Percentiles rank a stretch among this genome's conserved stretches.
Evolutionary conservation across 2,113 vertebrate genomes (phyloP).

Genomic region (Salvator merianae): DNA sequence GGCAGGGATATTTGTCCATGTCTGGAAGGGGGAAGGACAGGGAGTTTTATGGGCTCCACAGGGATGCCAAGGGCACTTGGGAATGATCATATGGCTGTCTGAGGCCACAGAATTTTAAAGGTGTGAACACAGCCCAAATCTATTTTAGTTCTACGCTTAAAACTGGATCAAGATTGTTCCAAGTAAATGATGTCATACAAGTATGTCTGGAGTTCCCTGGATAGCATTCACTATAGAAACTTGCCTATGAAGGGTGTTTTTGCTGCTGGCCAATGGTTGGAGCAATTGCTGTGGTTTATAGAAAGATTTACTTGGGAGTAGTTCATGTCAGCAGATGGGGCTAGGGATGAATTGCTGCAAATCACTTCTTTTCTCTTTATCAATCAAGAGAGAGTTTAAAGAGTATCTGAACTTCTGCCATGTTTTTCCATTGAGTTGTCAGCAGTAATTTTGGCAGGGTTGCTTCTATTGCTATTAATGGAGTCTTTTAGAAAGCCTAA

Average conservation of each 20-base stretch:
- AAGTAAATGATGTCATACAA: not conserved
- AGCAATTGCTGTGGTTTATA: not conserved
- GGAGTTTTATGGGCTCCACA: too few relatives aligned
- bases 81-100: too few relatives aligned
- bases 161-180: not conserved
- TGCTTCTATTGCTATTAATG: not conserved
- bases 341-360: not conserved
- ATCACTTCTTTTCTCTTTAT: not conserved
- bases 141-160: not conserved
- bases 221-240: not conserved
- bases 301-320: not conserved
- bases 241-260: not conserved
- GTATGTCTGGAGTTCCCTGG: not conserved
- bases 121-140: not conserved
- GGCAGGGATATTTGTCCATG: too few relatives aligned
- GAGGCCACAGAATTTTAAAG: too few relatives aligned
- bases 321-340: not conserved
- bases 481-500: not conserved
- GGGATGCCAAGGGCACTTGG: too few relatives aligned
- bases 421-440: not conserved
- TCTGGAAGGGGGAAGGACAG: too few relatives aligned
- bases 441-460: not conserved
- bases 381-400: not conserved
- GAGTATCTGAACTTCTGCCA: not conserved
- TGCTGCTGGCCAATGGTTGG: not conserved